Conservation (phyloP, 2,888 invertebrate species). For the Tachina grossa region DNA sequence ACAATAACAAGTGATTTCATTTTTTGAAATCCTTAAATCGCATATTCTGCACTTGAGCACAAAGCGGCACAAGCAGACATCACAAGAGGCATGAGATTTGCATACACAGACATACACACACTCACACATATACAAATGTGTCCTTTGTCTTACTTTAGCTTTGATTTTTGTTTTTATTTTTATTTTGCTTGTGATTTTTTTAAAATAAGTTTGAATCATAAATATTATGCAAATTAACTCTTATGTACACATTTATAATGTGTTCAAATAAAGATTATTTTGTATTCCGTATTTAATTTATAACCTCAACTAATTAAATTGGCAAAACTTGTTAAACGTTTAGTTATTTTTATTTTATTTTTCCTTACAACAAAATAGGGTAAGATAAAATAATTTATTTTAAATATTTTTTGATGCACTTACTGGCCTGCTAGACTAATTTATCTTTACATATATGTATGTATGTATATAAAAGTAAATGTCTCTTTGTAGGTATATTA, state of each 20-base stretch:
- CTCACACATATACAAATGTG: background rate
- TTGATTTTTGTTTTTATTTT: slow-evolving; percentile 24
- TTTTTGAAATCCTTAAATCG: background rate
- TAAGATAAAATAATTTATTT: too few relatives aligned
- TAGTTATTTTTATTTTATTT: background rate
- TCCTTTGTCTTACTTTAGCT: background rate
- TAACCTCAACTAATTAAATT: slow-evolving; percentile 35
- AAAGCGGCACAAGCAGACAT: background rate
- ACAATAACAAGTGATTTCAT: background rate
- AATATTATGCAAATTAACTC: background rate
- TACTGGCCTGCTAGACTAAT: too few relatives aligned
- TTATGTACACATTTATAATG: background rate
- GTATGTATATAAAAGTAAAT: too few relatives aligned
- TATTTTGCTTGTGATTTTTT: slow-evolving; percentile 26
- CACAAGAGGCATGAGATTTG: background rate
- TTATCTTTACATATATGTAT: too few relatives aligned
- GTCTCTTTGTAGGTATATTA: too few relatives aligned
- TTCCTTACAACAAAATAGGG: background rate
- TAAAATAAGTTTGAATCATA: slow-evolving; percentile 49
- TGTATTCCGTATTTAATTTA: slow-evolving; percentile 20
- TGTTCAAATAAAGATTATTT: background rate
- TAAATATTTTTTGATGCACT: too few relatives aligned
- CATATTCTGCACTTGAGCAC: background rate
- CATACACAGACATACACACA: background rate
- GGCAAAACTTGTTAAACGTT: background rate